phyloP scores from a whole-genome alignment of 2,888 invertebrate genomes.

The Leptopilina myrica region DNA sequence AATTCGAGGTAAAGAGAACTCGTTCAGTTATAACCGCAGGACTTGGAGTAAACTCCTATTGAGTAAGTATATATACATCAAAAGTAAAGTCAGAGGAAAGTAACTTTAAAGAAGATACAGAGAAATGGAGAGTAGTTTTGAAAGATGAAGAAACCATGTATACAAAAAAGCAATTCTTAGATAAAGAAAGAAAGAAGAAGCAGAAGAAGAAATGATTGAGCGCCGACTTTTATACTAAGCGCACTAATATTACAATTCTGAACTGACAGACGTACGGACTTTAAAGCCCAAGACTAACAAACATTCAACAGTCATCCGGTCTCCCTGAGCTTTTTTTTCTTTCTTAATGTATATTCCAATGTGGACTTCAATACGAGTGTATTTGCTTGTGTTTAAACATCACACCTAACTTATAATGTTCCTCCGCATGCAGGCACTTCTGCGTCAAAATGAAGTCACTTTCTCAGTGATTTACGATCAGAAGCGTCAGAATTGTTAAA shows the following conservation, averaged over 20 bases:
- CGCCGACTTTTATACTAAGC: constrained; percentile 67
- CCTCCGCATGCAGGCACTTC: constrained; percentile 29
- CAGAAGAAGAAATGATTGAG: constrained; percentile 56
- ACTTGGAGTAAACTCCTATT: constrained; percentile 30
- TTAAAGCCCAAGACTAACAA: constrained; percentile 77
- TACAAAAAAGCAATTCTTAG: constrained; percentile 18
- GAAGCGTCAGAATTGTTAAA: constrained; percentile 13
- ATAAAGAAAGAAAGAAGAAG: constrained; percentile 23
- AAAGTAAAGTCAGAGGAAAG: constrained; percentile 38
- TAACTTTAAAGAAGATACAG: constrained; percentile 34
- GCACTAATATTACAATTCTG: constrained; percentile 76
- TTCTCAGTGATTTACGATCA: constrained; percentile 36
- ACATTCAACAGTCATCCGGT: constrained; percentile 77
- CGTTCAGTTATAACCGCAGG: neutral
- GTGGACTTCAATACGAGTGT: constrained; percentile 59
- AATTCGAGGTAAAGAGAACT: constrained; percentile 36
- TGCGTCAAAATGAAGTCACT: constrained; percentile 29
- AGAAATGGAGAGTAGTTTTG: constrained; percentile 14
- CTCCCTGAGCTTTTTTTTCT: constrained; percentile 71
- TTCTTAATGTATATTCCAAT: constrained; percentile 65
- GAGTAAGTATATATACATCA: constrained; percentile 25
- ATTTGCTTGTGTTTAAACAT: constrained; percentile 32
- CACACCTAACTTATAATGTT: constrained; percentile 27
- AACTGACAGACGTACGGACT: constrained; percentile 76
- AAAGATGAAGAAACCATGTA: constrained; percentile 3